phyloP scores from a whole-genome alignment of 2,888 invertebrate species.

The Idaea straminata region DNA sequence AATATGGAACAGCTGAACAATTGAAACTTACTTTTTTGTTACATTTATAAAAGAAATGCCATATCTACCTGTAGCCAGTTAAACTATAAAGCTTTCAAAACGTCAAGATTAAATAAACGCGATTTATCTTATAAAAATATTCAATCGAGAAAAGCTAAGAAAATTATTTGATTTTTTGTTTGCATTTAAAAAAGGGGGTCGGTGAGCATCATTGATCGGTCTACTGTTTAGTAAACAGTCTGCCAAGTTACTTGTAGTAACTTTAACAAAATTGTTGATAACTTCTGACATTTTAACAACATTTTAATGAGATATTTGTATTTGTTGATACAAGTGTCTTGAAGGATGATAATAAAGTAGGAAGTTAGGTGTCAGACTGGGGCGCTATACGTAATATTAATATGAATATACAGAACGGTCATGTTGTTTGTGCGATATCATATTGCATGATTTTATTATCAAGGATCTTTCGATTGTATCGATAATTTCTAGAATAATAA shows the following conservation, averaged over 20 bases:
- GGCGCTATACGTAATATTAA: conserved; percentile 26
- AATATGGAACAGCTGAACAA: not conserved
- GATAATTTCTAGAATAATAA: not conserved
- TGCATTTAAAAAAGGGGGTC: too few relatives aligned
- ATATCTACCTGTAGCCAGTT: too few relatives aligned
- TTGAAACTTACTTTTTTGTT: too few relatives aligned
- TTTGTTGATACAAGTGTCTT: conserved; percentile 21
- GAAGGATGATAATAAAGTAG: conserved; percentile 35
- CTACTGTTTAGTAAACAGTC: not conserved
- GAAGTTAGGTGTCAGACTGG: conserved; percentile 28
- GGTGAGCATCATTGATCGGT: not conserved
- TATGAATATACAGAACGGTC: conserved; percentile 11
- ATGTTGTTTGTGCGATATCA: conserved; percentile 31
- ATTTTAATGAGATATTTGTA: conserved; percentile 28
- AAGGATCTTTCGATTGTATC: conserved; percentile 27
- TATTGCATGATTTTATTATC: conserved; percentile 31
- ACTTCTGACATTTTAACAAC: conserved; percentile 33
- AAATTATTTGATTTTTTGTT: too few relatives aligned
- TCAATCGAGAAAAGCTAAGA: too few relatives aligned
- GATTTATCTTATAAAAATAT: too few relatives aligned
- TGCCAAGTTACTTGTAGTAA: not conserved
- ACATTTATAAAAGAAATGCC: too few relatives aligned
- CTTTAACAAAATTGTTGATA: conserved; percentile 30
- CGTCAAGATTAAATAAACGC: too few relatives aligned
- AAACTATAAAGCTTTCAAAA: too few relatives aligned